Percentiles rank a stretch among this genome's conserved stretches.
These are phyloP conservation scores for Luffia ferchaultella DNA, from an alignment of 2,888 invertebrate genomes.

Conservation along the genomic window DNA sequence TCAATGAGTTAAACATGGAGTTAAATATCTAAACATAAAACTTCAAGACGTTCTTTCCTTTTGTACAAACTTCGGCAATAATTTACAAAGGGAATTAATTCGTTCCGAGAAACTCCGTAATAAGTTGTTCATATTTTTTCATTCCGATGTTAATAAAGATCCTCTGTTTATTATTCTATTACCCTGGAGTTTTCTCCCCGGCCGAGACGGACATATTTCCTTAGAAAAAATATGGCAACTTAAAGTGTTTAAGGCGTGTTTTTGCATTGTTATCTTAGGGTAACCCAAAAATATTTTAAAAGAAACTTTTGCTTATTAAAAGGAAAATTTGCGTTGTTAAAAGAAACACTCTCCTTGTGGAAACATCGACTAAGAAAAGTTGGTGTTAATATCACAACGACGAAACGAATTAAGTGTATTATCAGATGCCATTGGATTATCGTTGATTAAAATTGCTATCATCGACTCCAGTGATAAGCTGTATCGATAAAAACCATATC, in stretches of 20 bases:
- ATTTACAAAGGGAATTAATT: background rate
- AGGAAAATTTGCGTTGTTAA: background rate
- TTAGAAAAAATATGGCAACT: slow-evolving; percentile 48
- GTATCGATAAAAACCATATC: too few species aligned
- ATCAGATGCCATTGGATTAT: too few species aligned
- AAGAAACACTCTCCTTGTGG: background rate
- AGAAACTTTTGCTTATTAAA: slow-evolving; percentile 28
- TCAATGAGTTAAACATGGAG: too few species aligned
- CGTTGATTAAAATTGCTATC: too few species aligned
- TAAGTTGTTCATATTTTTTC: background rate
- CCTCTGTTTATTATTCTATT: slow-evolving; percentile 38
- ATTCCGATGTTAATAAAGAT: slow-evolving; percentile 30
- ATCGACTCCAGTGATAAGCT: too few species aligned
- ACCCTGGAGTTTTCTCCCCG: slow-evolving; percentile 9
- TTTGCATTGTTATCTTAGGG: slow-evolving; percentile 39
- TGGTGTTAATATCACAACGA: too few species aligned
- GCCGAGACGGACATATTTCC: slow-evolving; percentile 40
- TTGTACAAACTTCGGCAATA: background rate
- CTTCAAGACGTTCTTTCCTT: background rate
- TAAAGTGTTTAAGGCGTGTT: slow-evolving; percentile 32
- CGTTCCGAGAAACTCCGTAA: background rate
- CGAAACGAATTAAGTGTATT: too few species aligned
- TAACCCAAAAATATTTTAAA: slow-evolving; percentile 29
- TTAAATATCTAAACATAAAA: background rate
- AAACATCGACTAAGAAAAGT: background rate